Evolutionary conservation across 2,888 invertebrate genomes (phyloP), one percentile per base, ranked within the genome.

Genomic region (Pelosia muscerda): DNA sequence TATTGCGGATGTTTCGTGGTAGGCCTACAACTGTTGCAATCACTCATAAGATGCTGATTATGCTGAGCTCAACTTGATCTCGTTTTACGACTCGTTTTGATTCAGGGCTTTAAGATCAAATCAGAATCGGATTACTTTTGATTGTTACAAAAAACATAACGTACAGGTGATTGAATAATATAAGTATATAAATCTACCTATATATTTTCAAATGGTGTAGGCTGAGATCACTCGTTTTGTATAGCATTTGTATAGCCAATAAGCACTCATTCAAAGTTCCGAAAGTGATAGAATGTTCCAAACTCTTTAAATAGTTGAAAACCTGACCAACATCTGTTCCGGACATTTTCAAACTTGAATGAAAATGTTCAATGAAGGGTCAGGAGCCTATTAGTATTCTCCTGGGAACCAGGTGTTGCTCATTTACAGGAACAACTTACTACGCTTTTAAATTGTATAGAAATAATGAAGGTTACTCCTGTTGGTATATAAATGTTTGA

Each of bases 371-470:
- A 31, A 68, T 65, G 31, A 66, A 76, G 64, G 76, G 76, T 71
- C 72, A 74, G 74, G 68, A 69, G 63, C 71, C 70, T 69, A 78
- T 78, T 76, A 78, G 72, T 60, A 66, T 68, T 60, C 78, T 42
- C 74, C 69, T 42, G 74, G 69, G 76, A 42, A 68, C 67, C 63
- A 66, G 75, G 76, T 69, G 72, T 66, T 70, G 58, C 59, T 68
- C 66, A 69, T 72, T 65, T 60, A n/a, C 38, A 66, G 61, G 62
- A 68, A 70, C 65, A 42, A 49, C 55, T 68, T 61, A 65, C 59
- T 42, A 42, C 19, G 5, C 23, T 34, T 60, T 42, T 58, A 31
- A 58, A 58, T 34, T 6, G 31, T 58, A 15, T 8, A 15, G 22
- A 58, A 31, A 34, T 58, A 31, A 34, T 58, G 15, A 34, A 59